Base-by-base conservation (phyloP, 2,797 vertebrate species). In the Echeneis naucrates region DNA sequence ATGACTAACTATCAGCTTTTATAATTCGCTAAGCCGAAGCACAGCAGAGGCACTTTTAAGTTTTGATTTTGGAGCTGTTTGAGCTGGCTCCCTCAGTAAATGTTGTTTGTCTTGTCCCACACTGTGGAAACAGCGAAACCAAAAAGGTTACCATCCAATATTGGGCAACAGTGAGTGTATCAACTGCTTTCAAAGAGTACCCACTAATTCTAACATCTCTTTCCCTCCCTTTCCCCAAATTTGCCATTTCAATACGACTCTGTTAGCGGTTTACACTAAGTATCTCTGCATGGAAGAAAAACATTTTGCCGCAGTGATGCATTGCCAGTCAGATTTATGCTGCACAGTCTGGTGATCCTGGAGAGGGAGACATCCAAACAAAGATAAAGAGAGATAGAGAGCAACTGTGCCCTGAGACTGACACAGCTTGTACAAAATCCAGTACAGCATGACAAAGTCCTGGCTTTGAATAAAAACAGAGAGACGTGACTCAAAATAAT, bases 271-370 rank as follows among this genome's bases (percentile, higher is more conserved):
- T 89, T 78, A 77, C 75, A 84, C 70, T 77, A 73, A 54, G 60
- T 67, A 74, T 79, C 59, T 89, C 78, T 75, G 81, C 11, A 42
- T 80, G 79, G 85, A 85, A 72, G 71, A 78, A 82, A 83, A 81
- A 85, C 75, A 87, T 76, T 82, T 68, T 82, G 85, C 72, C 6
- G 81, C 69, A 82, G 83, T 72, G 78, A 88, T 84, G 81, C 84
- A 84, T 75, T 86, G 83, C 83, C 83, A 89, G 80, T 86, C 81
- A 88, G 84, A 88, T 87, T 89, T 82, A 84, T 87, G 84, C 84
- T 83, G 81, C 81, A 86, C 82, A 87, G 84, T 78, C 81, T 84
- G 85, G 56, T 78, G 68, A 86, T 81, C 72, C 74, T 75, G 65
- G 68, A 84, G 77, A 84, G 72, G 80, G 67, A 81, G 77, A 75